Base-by-base conservation (phyloP, 2,888 invertebrate genomes). In the Odontocerum albicorne region DNA sequence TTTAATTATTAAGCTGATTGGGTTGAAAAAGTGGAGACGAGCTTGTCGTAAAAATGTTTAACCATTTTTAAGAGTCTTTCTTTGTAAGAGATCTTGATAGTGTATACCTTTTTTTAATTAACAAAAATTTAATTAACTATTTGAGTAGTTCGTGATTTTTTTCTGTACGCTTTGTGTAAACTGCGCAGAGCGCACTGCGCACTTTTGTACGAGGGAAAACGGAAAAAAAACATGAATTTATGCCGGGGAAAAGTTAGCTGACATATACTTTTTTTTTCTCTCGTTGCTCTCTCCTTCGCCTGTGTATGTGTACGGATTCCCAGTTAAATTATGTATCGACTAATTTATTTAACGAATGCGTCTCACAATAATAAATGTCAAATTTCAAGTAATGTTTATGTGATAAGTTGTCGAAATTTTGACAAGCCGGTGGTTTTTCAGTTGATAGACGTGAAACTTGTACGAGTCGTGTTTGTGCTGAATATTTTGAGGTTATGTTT, bases 261-360 rank as follows among this genome's bases (percentile, higher is more conserved):
- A 76, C 71, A 74, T 77, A 77, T 77, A 76, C 76, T 77, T 77
- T 77, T 77, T 74, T 76, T 75, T n/a, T n/a, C n/a, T n/a, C n/a
- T n/a, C n/a, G n/a, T n/a, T n/a, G n/a, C n/a, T n/a, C 74, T 69
- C 72, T 20, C 12, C 35, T 19, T 19, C 31, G 36, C 68, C 66
- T 71, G 73, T 74, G 72, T 72, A 65, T 75, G 77, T 77, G 76
- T 77, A 76, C 69, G 76, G 71, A n/a, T 71, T 70, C 71, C 67
- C 72, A 72, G 45, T 77, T 77, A 77, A 77, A 77, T 77, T 77
- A 77, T 75, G 76, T 77, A 77, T 77, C 74, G 77, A 77, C 77
- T 76, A 77, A 55, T 57, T 60, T 60, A 42, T 58, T 57, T 53
- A 46, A 53, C 52, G 31, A 51, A 51, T 51, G 51, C 43, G 27